These are phyloP conservation scores for Channa argus DNA, from an alignment of 2,113 vertebrate genomes.

Conservation along the genomic window DNA sequence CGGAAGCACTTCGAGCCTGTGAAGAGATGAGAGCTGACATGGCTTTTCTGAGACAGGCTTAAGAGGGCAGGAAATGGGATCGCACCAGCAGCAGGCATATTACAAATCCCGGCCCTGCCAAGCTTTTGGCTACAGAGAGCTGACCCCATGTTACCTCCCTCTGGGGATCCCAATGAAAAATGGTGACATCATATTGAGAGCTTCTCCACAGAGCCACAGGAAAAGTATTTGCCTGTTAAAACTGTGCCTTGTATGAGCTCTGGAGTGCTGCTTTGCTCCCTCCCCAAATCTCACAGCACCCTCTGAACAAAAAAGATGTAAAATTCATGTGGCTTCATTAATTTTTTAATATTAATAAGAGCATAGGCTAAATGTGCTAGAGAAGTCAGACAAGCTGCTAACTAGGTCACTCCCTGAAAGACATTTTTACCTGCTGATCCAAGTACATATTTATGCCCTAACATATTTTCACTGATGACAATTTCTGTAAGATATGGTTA, in stretches of 20 bases:
- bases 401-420: constrained; percentile 50
- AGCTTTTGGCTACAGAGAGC: constrained; percentile 52
- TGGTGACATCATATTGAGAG: constrained; percentile 65
- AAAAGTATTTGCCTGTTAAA: constrained; percentile 21
- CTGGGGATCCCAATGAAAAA: constrained; percentile 38
- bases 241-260: neutral
- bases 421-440: constrained; percentile 54
- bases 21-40: constrained; percentile 69
- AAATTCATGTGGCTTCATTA: constrained; percentile 73
- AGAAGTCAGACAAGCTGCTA: constrained; percentile 58
- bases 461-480: neutral
- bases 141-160: constrained; percentile 57
- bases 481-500: constrained; percentile 13
- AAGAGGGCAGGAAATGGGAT: constrained; percentile 55
- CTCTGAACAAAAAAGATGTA: constrained; percentile 74
- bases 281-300: constrained; percentile 42
- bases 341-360: constrained; percentile 75
- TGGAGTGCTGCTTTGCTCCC: neutral
- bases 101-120: constrained; percentile 46
- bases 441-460: neutral
- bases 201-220: constrained; percentile 16
- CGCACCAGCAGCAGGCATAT: constrained; percentile 37
- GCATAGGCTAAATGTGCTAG: constrained; percentile 49
- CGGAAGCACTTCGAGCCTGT: constrained; percentile 28
- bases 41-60: constrained; percentile 57